phyloP scores from a whole-genome alignment of 2,113 vertebrate genomes.

The Solea solea region DNA sequence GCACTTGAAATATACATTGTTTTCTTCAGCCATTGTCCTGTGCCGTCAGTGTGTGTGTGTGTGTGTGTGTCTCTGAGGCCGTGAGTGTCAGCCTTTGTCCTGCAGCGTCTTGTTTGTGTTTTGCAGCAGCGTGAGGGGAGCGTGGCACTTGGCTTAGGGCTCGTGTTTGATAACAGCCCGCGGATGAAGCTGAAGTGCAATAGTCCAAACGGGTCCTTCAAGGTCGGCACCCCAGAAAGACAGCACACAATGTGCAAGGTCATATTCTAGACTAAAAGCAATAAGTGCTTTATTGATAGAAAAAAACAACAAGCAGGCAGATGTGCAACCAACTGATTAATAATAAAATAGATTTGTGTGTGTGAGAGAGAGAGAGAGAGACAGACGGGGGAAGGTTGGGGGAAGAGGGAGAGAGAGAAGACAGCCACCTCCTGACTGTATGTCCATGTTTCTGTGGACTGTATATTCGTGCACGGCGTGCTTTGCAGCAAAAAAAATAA shows the following conservation, averaged over 20 bases:
- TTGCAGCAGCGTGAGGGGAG: constrained; percentile 60
- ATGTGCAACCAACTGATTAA: constrained; percentile 81
- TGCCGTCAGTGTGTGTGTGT: constrained; percentile 27
- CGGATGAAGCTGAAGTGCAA: constrained; percentile 62
- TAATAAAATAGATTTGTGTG: constrained; percentile 82
- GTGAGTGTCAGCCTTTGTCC: constrained; percentile 68
- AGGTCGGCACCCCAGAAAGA: constrained; percentile 83
- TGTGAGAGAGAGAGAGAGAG: constrained; percentile 29
- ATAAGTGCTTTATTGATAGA: constrained; percentile 94
- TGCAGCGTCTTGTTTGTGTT: constrained; percentile 70
- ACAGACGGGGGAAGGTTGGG: constrained; percentile 17
- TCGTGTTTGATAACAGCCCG: constrained; percentile 69
- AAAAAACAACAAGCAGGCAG: constrained; percentile 76
- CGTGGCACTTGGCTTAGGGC: constrained; percentile 72
- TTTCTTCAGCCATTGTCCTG: constrained; percentile 75
- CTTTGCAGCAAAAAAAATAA: constrained; percentile 25
- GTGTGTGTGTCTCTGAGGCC: constrained; percentile 27
- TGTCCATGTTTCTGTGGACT: constrained; percentile 23
- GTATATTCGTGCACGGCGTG: constrained; percentile 21
- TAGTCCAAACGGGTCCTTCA: constrained; percentile 84
- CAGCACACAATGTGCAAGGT: constrained; percentile 84
- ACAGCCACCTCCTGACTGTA: constrained; percentile 40
- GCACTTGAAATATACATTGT: constrained; percentile 77
- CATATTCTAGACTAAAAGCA: constrained; percentile 89
- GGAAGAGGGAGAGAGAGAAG: constrained; percentile 17